These are phyloP conservation scores for Patella depressa DNA, from an alignment of 2,888 invertebrate genomes.

Conservation along the genomic window DNA sequence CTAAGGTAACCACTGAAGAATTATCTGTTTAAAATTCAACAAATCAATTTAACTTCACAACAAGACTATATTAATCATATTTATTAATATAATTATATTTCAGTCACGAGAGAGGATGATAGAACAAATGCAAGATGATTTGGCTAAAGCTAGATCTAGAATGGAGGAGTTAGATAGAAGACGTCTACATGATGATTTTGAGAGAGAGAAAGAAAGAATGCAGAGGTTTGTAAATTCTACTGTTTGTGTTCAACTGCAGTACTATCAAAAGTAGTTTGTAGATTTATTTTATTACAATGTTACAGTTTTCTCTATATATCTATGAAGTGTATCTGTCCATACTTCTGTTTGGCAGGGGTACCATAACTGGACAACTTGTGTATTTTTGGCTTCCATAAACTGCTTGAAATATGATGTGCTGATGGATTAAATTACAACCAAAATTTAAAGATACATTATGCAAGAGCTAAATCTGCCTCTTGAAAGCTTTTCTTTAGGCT, in stretches of 20 bases:
- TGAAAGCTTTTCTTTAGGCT: no score
- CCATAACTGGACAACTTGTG: no score
- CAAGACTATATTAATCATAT: no score
- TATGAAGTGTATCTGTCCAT: no score
- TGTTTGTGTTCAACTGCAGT: background rate
- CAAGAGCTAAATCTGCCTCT: no score
- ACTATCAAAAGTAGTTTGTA: background rate
- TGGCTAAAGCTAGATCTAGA: constrained; percentile 69
- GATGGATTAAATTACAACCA: no score
- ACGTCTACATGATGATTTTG: constrained; percentile 54
- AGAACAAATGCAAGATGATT: constrained; percentile 71
- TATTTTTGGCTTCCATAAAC: no score
- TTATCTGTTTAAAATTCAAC: background rate
- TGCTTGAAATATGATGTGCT: no score
- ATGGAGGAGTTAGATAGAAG: constrained; percentile 62
- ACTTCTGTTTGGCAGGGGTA: no score
- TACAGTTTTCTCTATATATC: no score
- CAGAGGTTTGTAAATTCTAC: constrained; percentile 51
- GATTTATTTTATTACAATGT: background rate
- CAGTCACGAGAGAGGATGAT: constrained; percentile 69
- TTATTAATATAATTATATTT: background rate
- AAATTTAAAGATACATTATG: no score
- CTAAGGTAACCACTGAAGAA: background rate
- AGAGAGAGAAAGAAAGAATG: constrained; percentile 59
- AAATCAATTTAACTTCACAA: background rate